Evolutionary conservation across 1,140 invertebrate species (phyloP).

Genomic region (Camponotus floridanus): DNA sequence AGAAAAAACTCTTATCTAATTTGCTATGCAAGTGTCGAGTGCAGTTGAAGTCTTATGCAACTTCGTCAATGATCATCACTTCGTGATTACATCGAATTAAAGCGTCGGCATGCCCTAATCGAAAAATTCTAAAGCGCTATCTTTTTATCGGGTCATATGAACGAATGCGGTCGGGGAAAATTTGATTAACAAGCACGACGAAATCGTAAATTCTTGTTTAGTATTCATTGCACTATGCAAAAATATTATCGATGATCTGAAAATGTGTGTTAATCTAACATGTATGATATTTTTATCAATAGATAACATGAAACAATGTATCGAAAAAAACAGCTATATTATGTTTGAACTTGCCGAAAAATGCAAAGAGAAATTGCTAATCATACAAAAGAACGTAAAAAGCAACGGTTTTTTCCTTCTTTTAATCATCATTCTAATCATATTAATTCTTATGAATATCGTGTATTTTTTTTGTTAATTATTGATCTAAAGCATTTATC

Average conservation of each 20-base stretch:
- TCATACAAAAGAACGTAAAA: constrained; percentile 51
- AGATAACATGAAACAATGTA: constrained; percentile 64
- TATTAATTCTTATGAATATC: background rate
- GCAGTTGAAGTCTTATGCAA: constrained; percentile 19
- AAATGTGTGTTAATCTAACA: constrained; percentile 54
- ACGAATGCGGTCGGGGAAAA: background rate
- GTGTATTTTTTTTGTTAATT: background rate
- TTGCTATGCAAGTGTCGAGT: constrained; percentile 26
- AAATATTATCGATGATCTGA: constrained; percentile 56
- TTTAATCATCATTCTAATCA: background rate
- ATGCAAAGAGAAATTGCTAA: constrained; percentile 48
- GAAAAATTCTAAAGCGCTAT: constrained; percentile 19
- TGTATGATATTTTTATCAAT: constrained; percentile 65
- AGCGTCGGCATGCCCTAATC: constrained; percentile 5
- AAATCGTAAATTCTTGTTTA: constrained; percentile 6
- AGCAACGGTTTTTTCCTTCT: constrained; percentile 11
- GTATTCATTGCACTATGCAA: constrained; percentile 28
- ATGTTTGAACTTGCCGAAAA: constrained; percentile 71
- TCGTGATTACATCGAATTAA: background rate
- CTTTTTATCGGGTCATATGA: background rate
- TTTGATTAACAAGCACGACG: constrained; percentile 14
- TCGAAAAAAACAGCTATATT: constrained; percentile 54
- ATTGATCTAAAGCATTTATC: background rate
- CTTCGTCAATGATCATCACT: background rate
- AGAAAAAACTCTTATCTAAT: constrained; percentile 50